Evolutionary conservation across 2,113 vertebrate species (phyloP).

Genomic region (Zingel zingel): DNA sequence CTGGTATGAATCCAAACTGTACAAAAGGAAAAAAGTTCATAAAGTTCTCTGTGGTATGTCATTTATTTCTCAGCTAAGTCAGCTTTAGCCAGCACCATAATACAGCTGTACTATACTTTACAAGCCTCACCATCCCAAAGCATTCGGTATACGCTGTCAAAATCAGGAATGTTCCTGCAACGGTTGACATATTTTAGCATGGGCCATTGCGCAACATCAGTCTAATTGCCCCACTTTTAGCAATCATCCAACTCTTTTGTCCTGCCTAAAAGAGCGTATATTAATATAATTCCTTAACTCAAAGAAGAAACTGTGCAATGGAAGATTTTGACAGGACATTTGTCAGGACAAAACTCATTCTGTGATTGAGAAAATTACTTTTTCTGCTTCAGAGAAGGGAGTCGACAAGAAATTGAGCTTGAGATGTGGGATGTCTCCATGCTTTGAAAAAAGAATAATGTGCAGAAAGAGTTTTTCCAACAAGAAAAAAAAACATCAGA

Average conservation of each 20-base stretch:
- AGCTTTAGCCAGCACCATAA: not conserved
- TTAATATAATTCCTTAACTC: constrained; percentile 49
- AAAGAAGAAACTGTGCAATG: constrained; percentile 27
- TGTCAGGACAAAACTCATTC: constrained; percentile 24
- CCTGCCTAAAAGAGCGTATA: constrained; percentile 52
- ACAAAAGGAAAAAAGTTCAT: not conserved
- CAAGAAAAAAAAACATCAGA: not conserved
- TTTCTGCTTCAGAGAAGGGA: constrained; percentile 47
- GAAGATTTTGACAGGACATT: constrained; percentile 50
- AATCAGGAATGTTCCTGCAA: constrained; percentile 30
- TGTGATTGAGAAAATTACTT: constrained; percentile 58
- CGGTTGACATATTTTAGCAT: constrained; percentile 22
- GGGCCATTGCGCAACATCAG: constrained; percentile 55
- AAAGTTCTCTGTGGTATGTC: not conserved
- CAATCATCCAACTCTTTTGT: constrained; percentile 54
- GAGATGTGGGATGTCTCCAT: not conserved
- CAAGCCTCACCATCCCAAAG: constrained; percentile 21
- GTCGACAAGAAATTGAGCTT: not conserved
- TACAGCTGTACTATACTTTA: constrained; percentile 7
- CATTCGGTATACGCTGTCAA: constrained; percentile 42
- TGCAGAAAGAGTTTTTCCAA: not conserved
- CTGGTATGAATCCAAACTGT: not conserved
- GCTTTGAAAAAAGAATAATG: constrained; percentile 10
- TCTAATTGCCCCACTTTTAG: constrained; percentile 33
- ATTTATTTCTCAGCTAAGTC: not conserved